phyloP scores from a whole-genome alignment of 2,797 vertebrate species.

The Pempheris klunzingeri region DNA sequence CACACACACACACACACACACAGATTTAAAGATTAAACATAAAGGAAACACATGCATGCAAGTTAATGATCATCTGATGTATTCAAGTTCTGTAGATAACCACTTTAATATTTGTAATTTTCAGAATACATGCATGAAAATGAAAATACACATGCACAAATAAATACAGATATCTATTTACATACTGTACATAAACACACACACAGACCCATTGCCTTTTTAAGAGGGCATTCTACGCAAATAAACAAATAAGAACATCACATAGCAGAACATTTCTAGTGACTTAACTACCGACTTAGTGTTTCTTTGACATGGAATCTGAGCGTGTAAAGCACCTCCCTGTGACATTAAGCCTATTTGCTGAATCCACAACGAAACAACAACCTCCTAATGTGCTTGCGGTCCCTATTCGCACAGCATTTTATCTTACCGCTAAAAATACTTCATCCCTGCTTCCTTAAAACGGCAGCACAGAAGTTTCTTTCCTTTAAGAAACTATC shows the following conservation, averaged over 20 bases:
- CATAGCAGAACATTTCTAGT: neutral
- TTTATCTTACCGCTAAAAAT: slow-evolving; percentile 47
- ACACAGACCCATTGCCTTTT: neutral
- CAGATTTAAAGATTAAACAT: neutral
- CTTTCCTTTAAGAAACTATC: slow-evolving; percentile 20
- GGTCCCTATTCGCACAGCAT: slow-evolving; percentile 23
- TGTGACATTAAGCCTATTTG: slow-evolving; percentile 52
- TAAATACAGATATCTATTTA: neutral
- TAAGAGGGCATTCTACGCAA: neutral
- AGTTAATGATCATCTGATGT: neutral
- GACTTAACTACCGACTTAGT: slow-evolving; percentile 7
- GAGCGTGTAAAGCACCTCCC: slow-evolving; percentile 30
- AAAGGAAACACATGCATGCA: neutral
- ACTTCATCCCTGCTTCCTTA: slow-evolving; percentile 10
- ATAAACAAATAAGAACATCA: neutral
- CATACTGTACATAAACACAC: neutral
- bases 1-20: neutral
- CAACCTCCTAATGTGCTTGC: slow-evolving; percentile 31
- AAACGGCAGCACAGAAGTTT: slow-evolving; percentile 38
- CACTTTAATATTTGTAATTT: neutral
- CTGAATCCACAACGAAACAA: slow-evolving; percentile 38
- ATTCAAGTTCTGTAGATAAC: neutral
- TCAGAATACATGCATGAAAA: neutral
- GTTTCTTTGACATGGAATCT: slow-evolving; percentile 17
- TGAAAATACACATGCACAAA: neutral